These are phyloP conservation scores for Nyctibius bracteatus DNA, from an alignment of 2,113 vertebrate species.

Conservation along the genomic window DNA sequence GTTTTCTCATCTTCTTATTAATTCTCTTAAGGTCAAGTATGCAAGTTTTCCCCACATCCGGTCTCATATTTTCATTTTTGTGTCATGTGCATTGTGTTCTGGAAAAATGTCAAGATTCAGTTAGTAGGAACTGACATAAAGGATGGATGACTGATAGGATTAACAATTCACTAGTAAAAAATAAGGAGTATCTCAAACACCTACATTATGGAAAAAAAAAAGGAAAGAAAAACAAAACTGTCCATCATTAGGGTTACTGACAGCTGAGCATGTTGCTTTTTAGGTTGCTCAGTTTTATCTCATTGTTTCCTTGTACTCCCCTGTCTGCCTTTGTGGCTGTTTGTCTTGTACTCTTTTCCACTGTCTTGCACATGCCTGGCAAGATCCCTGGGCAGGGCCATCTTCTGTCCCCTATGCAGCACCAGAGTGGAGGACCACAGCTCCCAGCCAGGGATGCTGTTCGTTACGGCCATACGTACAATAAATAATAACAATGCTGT, in stretches of 20 bases:
- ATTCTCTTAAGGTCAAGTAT: not conserved
- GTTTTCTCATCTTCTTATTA: not conserved
- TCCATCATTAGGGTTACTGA: not conserved
- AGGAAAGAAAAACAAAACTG: not conserved
- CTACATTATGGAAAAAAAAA: not conserved
- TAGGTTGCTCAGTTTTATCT: not conserved
- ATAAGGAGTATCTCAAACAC: not conserved
- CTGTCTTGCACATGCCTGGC: not conserved
- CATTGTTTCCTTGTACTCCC: not conserved
- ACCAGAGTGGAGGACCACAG: not conserved
- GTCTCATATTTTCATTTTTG: not conserved
- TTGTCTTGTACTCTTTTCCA: not conserved
- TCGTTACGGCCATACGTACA: rapidly evolving
- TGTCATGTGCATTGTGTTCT: not conserved
- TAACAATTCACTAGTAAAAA: not conserved
- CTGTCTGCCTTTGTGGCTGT: not conserved
- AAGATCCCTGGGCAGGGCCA: not conserved
- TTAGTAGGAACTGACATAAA: not conserved
- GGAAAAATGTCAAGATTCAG: not conserved
- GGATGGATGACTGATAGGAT: not conserved
- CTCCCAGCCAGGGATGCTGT: not conserved
- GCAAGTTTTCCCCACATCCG: not conserved
- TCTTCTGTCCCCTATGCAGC: not conserved
- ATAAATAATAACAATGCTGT: not conserved
- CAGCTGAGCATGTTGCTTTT: not conserved